Evolutionary conservation across 2,113 vertebrate species (phyloP).

Genomic region (Channa maculata): DNA sequence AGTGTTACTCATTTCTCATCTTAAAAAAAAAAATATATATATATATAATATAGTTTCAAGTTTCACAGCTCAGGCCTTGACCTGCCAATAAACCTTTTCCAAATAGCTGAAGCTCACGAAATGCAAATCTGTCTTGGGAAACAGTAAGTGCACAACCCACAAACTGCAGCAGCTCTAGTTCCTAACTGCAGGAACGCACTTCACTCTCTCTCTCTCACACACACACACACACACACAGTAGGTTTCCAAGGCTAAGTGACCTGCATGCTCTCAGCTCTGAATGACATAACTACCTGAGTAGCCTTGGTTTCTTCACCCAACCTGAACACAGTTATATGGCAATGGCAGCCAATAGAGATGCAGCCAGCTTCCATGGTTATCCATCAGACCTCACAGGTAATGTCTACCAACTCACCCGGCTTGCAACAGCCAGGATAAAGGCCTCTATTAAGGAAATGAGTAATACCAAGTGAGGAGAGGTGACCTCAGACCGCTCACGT

Average conservation of each 20-base stretch:
- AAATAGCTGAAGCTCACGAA: conserved; percentile 49
- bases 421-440: conserved; percentile 73
- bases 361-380: conserved; percentile 44
- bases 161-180: conserved; percentile 4
- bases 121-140: conserved; percentile 45
- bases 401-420: conserved; percentile 46
- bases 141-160: conserved; percentile 10
- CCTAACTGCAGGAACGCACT: conserved; percentile 7
- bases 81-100: conserved; percentile 45
- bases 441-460: conserved; percentile 75
- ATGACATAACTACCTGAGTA: conserved; percentile 55
- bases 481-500: conserved; percentile 62
- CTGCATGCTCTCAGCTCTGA: conserved; percentile 56
- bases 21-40: conserved; percentile 1
- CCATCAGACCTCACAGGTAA: conserved; percentile 58
- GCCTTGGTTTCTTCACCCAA: conserved; percentile 69
- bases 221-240: background rate
- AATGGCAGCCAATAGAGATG: conserved; percentile 47
- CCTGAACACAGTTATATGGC: conserved; percentile 64
- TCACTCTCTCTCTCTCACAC: conserved; percentile 18
- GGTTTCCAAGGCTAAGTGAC: conserved; percentile 66
- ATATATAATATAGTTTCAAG: background rate
- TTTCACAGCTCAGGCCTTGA: conserved; percentile 25
- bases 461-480: conserved; percentile 60
- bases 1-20: too few relatives aligned